Conservation (phyloP, 2,113 vertebrate species). For the Gorsachius goisagi region DNA sequence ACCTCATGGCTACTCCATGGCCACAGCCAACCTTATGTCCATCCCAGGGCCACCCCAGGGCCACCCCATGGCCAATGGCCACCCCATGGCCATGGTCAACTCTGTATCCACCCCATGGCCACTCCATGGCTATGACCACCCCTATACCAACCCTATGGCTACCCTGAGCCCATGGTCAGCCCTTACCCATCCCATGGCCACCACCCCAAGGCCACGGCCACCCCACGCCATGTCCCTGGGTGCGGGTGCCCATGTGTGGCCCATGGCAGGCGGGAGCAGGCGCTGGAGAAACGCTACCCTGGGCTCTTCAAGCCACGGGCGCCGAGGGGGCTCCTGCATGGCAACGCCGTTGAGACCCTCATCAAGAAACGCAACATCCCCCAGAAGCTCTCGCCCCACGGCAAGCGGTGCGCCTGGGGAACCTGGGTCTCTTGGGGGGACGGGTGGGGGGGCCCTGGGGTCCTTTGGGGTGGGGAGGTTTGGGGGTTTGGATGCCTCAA, state of each 20-base stretch:
- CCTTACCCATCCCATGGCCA: neutral
- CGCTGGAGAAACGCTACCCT: slow-evolving; percentile 91
- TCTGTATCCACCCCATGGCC: too few relatives aligned
- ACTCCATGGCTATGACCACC: too few relatives aligned
- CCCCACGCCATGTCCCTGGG: neutral
- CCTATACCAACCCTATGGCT: neutral
- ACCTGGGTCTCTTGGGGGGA: neutral
- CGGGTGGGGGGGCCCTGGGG: too few relatives aligned
- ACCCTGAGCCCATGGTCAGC: neutral
- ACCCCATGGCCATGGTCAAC: too few relatives aligned
- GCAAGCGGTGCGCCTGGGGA: slow-evolving; percentile 81
- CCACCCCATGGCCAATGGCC: too few relatives aligned
- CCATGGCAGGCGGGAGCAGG: slow-evolving; percentile 88
- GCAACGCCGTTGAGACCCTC: slow-evolving; percentile 94
- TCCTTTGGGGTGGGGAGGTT: too few relatives aligned
- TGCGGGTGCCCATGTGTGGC: neutral
- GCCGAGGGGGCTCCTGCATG: slow-evolving; percentile 83
- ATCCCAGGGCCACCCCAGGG: too few relatives aligned
- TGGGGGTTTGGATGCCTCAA: too few relatives aligned
- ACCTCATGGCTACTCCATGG: too few relatives aligned
- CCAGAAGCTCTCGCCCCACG: slow-evolving; percentile 90
- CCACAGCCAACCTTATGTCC: too few relatives aligned
- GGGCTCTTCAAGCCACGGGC: slow-evolving; percentile 87
- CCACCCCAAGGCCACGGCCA: neutral
- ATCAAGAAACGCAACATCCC: slow-evolving; percentile 96